phyloP scores from a whole-genome alignment of 1,140 invertebrate genomes.

The Paraescarpia echinospica region DNA sequence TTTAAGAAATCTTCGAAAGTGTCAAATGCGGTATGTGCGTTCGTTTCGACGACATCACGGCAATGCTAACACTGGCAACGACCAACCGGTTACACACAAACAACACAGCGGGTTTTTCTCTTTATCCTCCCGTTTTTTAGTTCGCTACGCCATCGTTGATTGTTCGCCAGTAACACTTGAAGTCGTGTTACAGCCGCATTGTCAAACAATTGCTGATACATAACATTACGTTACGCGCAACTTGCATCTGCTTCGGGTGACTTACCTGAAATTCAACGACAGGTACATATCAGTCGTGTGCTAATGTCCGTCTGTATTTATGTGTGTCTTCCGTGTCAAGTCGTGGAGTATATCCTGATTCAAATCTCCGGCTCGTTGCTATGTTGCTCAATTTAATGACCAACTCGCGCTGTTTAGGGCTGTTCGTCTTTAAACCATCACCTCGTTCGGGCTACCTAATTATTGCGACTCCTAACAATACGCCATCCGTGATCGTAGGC shows the following conservation, averaged over 20 bases:
- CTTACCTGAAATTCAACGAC: conserved; percentile 5
- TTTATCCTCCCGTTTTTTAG: neutral
- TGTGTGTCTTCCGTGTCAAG: neutral
- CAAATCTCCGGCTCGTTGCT: neutral
- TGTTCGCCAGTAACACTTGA: neutral
- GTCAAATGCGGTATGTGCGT: neutral
- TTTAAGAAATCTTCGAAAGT: neutral
- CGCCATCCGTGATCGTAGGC: neutral
- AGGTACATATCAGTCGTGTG: neutral
- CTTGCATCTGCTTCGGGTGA: neutral
- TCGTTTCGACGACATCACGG: neutral
- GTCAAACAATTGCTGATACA: neutral
- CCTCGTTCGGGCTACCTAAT: neutral
- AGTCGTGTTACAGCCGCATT: neutral
- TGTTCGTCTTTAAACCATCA: conserved; percentile 1
- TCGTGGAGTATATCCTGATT: neutral
- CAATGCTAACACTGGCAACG: neutral
- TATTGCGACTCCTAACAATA: neutral
- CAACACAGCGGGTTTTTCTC: neutral
- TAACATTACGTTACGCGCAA: neutral
- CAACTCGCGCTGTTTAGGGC: neutral
- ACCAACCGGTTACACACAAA: neutral
- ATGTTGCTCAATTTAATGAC: neutral
- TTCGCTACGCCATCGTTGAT: neutral
- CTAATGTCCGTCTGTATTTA: neutral